phyloP scores from a whole-genome alignment of 2,888 invertebrate species.

The Tachystola acroxantha region DNA sequence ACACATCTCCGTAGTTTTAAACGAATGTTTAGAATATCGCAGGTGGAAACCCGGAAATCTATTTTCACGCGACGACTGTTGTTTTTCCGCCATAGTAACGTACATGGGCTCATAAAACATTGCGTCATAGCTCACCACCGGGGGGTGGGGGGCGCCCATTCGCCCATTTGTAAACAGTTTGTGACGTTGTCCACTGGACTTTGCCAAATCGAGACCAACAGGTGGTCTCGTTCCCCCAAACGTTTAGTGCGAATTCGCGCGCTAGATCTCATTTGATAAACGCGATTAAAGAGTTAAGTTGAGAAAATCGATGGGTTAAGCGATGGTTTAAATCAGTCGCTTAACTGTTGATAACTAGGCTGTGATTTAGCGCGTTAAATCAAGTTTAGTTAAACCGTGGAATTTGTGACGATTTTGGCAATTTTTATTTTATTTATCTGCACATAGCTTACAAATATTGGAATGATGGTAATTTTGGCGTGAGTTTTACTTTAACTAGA shows the following conservation, averaged over 20 bases:
- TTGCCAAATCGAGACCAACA: conserved; percentile 65
- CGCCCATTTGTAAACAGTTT: conserved; percentile 74
- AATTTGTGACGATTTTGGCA: too few species aligned
- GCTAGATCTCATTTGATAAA: conserved; percentile 14
- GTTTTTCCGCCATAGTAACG: conserved; percentile 72
- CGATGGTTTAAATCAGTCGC: too few species aligned
- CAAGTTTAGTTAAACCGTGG: too few species aligned
- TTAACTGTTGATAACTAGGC: too few species aligned
- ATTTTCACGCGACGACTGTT: conserved; percentile 62
- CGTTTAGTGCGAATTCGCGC: conserved; percentile 11
- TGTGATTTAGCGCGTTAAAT: too few species aligned
- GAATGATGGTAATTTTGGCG: too few species aligned
- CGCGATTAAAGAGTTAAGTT: too few species aligned
- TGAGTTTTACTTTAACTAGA: too few species aligned
- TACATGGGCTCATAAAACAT: conserved; percentile 60
- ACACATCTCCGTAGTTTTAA: conserved; percentile 36
- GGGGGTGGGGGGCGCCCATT: conserved; percentile 42
- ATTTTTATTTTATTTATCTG: too few species aligned
- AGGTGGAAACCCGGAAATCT: conserved; percentile 65
- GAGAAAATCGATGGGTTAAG: too few species aligned
- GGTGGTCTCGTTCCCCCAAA: conserved; percentile 46
- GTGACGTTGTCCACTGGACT: conserved; percentile 62
- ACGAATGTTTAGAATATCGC: conserved; percentile 41
- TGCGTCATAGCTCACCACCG: conserved; percentile 55
- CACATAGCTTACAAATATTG: too few species aligned